Base-by-base conservation (phyloP, 2,113 vertebrate species). In the Rhinoderma darwinii region DNA sequence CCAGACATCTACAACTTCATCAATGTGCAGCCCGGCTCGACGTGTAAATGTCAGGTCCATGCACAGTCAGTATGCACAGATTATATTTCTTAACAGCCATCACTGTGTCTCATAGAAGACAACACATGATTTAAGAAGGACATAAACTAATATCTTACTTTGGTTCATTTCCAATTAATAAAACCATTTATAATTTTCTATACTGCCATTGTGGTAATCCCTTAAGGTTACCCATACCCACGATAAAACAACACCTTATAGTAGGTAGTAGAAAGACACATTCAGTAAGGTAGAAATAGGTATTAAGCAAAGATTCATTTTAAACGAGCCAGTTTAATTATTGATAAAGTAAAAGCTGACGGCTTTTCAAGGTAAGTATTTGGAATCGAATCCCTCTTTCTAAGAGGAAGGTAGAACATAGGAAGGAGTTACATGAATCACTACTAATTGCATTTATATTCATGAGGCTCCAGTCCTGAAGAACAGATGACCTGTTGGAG, bases 391-490 rank as follows among this genome's bases (percentile, higher is more conserved):
- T 81, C 85, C 50, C 14, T 66, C 15, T 72, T 61, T 82, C 10
- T n/a, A 79, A 72, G 35, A 32, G 32, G 25, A 50, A 54, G 43
- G 5, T 66, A 77, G 17, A 79, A 47, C 30, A 70, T 68, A 22
- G 20, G 50, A 82, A n/a, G 37, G 50, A 82, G 54, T 74, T 81
- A 70, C 43, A 82, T 87, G 77, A 80, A 86, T 86, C 84, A 59
- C 37, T 2, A 11, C 44, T 87, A 87, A 82, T 87, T 87, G 54
- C 77, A 87, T 87, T 61, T 74, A 30, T 74, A 87, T 87, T 87
- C 77, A 87, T 87, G 85, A 73, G 66, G 17, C 32, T 20, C n/a
- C n/a, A n/a, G n/a, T n/a, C 63, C 50, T 74, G n/a, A 43, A 82
- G 70, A 61, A 51, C 72, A 84, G 37, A 39, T 61, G 50, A 84